Conservation (phyloP, 2,113 vertebrate genomes). For the Elaphurus davidianus region DNA sequence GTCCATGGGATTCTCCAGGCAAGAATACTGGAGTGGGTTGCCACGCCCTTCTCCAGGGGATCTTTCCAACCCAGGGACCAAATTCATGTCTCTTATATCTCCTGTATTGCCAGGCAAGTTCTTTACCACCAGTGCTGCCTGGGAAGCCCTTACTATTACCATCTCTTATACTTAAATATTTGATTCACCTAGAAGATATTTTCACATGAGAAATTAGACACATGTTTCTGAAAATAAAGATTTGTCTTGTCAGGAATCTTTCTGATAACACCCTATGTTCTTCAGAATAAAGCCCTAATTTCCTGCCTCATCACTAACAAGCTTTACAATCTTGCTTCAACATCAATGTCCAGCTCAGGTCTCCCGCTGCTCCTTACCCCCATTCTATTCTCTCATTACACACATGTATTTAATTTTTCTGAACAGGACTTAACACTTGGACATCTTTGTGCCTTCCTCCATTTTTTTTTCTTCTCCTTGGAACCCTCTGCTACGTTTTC, state of each 20-base stretch:
- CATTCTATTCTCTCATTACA: background rate
- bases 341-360: background rate
- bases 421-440: background rate
- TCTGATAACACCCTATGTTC: background rate
- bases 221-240: background rate
- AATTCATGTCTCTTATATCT: background rate
- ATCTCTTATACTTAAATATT: background rate
- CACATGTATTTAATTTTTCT: background rate
- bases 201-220: background rate
- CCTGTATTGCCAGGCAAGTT: background rate
- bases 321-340: background rate
- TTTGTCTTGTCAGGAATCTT: background rate
- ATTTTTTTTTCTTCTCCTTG: background rate
- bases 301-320: background rate
- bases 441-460: background rate
- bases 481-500: background rate
- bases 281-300: background rate
- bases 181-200: background rate
- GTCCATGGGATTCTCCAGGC: background rate
- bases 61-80: background rate
- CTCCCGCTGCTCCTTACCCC: background rate
- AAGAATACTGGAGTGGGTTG: background rate
- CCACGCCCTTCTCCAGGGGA: background rate
- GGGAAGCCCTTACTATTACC: background rate
- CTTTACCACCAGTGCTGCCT: background rate